These are phyloP conservation scores for Drosophila suzukii DNA, from an alignment of 1,140 invertebrate genomes.

Conservation along the genomic window DNA sequence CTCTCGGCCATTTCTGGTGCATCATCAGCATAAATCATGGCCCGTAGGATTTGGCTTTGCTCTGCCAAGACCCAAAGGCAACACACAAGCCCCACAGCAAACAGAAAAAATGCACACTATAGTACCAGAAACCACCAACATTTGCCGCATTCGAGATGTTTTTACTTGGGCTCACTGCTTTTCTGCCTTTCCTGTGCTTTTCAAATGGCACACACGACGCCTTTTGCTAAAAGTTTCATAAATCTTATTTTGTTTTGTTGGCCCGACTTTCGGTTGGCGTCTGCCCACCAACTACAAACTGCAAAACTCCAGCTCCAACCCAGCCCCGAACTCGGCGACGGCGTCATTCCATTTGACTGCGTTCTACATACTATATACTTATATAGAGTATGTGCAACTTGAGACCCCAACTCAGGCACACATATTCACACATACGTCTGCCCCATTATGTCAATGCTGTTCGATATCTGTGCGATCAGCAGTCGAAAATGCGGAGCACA, in stretches of 20 bases:
- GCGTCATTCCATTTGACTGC: conserved; percentile 79
- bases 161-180: conserved; percentile 34
- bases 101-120: conserved; percentile 4
- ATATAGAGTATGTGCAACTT: conserved; percentile 57
- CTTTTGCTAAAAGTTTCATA: conserved; percentile 82
- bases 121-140: conserved; percentile 11
- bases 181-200: conserved; percentile 52
- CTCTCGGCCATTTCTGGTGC: conserved; percentile 42
- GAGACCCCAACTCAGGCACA: conserved; percentile 32
- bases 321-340: conserved; percentile 44
- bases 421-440: conserved; percentile 21
- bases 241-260: conserved; percentile 76
- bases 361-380: conserved; percentile 48
- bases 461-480: conserved; percentile 78
- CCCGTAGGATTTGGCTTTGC: conserved; percentile 53
- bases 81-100: conserved; percentile 4
- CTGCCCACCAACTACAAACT: conserved; percentile 49
- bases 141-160: conserved; percentile 24
- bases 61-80: conserved; percentile 50
- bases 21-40: conserved; percentile 82
- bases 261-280: conserved; percentile 52
- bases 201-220: conserved; percentile 65
- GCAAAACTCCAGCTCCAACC: conserved; percentile 8
- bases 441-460: conserved; percentile 65
- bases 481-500: conserved; percentile 64